Percentiles rank a stretch among this genome's conserved stretches.
phyloP scores from a whole-genome alignment of 2,797 vertebrate species.

The Gymnothorax reevesii region DNA sequence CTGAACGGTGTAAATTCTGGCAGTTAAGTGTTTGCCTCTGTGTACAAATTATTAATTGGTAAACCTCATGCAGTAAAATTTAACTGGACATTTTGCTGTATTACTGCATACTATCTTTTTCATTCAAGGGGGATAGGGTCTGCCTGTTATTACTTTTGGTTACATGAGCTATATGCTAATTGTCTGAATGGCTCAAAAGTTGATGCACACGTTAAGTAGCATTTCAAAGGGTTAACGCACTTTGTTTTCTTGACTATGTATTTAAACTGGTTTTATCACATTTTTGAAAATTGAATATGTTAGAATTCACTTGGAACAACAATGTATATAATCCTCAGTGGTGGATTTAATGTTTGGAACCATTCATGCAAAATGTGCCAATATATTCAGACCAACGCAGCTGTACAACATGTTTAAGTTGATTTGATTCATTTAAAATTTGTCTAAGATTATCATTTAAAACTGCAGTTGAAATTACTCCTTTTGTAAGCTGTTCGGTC shows the following conservation, averaged over 20 bases:
- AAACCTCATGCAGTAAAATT: background rate
- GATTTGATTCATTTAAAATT: background rate
- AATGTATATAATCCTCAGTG: background rate
- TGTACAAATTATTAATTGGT: background rate
- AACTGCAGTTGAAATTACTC: background rate
- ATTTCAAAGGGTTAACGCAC: background rate
- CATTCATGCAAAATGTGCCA: background rate
- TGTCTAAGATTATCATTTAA: constrained; percentile 10
- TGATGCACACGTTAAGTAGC: background rate
- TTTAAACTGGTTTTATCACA: background rate
- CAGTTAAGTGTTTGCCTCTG: background rate
- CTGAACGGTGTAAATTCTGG: too few relatives aligned
- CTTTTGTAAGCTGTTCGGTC: too few relatives aligned
- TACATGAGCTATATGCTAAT: background rate
- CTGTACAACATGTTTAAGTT: background rate
- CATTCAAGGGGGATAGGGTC: background rate
- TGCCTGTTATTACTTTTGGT: background rate
- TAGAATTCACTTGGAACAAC: background rate
- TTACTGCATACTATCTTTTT: background rate
- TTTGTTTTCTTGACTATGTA: background rate
- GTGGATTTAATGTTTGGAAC: background rate
- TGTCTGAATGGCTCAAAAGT: background rate
- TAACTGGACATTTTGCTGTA: background rate
- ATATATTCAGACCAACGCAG: background rate
- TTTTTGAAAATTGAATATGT: background rate